Evolutionary conservation across 1,140 invertebrate genomes (phyloP), one percentile per base, ranked within the genome.

Genomic region (Cydia fagiglandana): DNA sequence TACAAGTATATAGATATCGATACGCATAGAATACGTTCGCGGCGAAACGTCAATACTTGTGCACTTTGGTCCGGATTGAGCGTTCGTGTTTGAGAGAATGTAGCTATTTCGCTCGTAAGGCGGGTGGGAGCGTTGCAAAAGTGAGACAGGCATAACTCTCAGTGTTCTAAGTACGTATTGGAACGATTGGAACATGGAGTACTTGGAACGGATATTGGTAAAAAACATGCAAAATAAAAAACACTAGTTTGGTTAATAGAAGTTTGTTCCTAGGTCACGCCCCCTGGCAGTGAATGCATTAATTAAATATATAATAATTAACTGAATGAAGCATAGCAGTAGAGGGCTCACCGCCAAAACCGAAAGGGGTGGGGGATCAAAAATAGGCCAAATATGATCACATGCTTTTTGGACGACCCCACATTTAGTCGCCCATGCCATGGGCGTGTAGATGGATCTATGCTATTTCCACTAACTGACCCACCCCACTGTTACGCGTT

Each of bases 1-100:
- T 56, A 56, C 53, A 17, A 56, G 53, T 20, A 20, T 56, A 56
- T 56, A 17, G 53, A 56, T 17, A 56, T 7, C 53, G 53, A 56
- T 56, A 50, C 47, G 47, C 15, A 2, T n/a, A 50, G 24, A 24
- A 24, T 24, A 24, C 24, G 24, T 24, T 24, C 47, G 15, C 56
- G 20, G 20, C 4, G 17, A 66, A 66, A 68, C 30, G 30, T 68
- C 64, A 68, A 68, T 68, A 68, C 64, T 28, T 64, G 28, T 30
- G 13, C 56, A 17, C n/a, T 9, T 64, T n/a, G 64, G 64, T 68
- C 64, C 64, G 64, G 28, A 38, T 68, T 68, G 13, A 28, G 30
- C 28, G 15, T 34, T 56, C n/a, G 5, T 56, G 53, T 20, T 17
- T 56, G n/a, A 56, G 53, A 56, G n/a, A 17, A 15, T 56, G 2